A percentile compares a stretch with the other conserved stretches of the same genome.
Evolutionary conservation across 1,140 invertebrate species (phyloP).

Genomic region (Schlechtendalia chinensis): DNA sequence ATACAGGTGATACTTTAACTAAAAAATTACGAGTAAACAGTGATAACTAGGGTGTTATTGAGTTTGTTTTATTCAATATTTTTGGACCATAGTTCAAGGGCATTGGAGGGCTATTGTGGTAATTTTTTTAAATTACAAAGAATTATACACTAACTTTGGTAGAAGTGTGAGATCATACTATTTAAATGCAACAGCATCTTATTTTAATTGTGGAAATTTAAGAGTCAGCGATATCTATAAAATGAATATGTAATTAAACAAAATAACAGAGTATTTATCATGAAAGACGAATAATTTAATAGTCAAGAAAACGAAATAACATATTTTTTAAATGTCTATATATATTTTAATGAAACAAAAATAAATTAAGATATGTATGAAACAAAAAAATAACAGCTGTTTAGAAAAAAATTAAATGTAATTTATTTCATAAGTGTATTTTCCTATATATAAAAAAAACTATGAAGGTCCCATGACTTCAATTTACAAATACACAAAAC

Average conservation of each 20-base stretch:
- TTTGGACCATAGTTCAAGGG: background rate
- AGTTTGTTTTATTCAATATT: background rate
- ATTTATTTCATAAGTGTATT: too few species aligned
- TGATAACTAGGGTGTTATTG: background rate
- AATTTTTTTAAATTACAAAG: background rate
- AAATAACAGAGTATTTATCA: too few species aligned
- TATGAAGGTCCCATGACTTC: too few species aligned
- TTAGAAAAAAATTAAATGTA: background rate
- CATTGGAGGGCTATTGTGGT: background rate
- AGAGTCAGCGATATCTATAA: background rate
- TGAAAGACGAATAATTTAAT: too few species aligned
- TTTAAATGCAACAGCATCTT: background rate
- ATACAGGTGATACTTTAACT: background rate
- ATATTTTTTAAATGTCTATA: too few species aligned
- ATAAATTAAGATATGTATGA: too few species aligned
- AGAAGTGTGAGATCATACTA: background rate
- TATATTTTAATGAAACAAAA: too few species aligned
- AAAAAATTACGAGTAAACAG: background rate
- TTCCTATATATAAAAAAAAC: too few species aligned
- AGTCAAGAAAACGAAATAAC: too few species aligned
- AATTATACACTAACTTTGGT: background rate
- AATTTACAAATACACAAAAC: too few species aligned
- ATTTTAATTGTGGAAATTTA: background rate
- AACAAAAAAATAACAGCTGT: too few species aligned
- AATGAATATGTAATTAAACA: background rate